Evolutionary conservation across 2,888 invertebrate genomes (phyloP), one percentile per base, ranked within the genome.

Genomic region (Ichneumoninae sp.): DNA sequence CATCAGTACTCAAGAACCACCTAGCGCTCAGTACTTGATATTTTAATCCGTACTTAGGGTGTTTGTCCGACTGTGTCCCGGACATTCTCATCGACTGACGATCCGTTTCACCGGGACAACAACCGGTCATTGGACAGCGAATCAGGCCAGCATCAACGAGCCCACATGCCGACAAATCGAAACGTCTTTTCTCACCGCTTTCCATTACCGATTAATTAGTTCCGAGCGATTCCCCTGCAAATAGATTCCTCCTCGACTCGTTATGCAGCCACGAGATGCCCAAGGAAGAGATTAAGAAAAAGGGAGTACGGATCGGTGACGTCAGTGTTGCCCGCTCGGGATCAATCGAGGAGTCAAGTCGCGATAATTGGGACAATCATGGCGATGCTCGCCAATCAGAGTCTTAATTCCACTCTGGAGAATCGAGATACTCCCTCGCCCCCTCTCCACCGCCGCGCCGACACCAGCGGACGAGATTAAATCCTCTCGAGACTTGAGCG

Each of bases 341-440:
- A 92, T 93, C 92, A 93, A 93, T 92, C 91, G 89, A 86, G 88
- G 89, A 93, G 93, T 93, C 93, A 93, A 93, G 91, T 93, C 90
- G 90, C 90, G 89, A 91, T 92, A 92, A 93, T 93, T 93, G 93
- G 90, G 87, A 90, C 92, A 93, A 93, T 92, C 92, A 91, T 89
- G 88, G 81, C 85, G 89, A 89, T 90, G 88, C 87, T 86, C 88
- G 86, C 90, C 89, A 89, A 91, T 90, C 88, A 89, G 88, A 87
- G 84, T 83, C 84, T 86, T 80, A 84, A 88, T 88, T 89, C 87
- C 84, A 81, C 79, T 82, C 84, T 80, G 83, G 13, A 36, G 47
- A 60, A 77, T 66, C 54, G 72, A 47, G 44, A 44, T 30, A 72
- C 54, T 82, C 62, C 54, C 52, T 66, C 60, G 44, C n/a, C 30